phyloP scores from a whole-genome alignment of 1,140 invertebrate species.

The Dysdera silvatica region DNA sequence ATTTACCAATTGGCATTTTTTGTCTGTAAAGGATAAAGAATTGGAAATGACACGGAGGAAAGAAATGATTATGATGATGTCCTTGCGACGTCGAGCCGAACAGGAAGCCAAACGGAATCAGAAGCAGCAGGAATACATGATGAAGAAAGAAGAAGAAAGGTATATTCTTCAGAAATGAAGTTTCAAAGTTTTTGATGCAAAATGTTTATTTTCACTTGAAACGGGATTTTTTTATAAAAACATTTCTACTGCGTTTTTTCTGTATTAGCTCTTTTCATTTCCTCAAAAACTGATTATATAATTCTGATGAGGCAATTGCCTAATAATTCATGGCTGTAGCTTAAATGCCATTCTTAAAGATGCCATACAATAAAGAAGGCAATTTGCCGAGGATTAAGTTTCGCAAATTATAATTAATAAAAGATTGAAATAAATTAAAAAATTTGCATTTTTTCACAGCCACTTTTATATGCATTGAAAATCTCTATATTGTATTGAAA shows the following conservation, averaged over 20 bases:
- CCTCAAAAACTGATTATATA: neutral
- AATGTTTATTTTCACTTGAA: neutral
- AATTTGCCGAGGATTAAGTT: too few species aligned
- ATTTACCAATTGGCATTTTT: neutral
- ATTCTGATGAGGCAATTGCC: too few species aligned
- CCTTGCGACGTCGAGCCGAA: slow-evolving; percentile 73
- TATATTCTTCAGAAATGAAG: neutral
- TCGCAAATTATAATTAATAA: too few species aligned
- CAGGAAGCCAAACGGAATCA: slow-evolving; percentile 62
- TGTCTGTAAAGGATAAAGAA: slow-evolving; percentile 40
- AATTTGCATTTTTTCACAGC: too few species aligned
- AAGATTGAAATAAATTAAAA: too few species aligned
- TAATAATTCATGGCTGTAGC: too few species aligned
- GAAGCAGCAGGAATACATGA: slow-evolving; percentile 66
- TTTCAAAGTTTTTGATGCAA: slow-evolving; percentile 6
- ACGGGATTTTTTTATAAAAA: neutral
- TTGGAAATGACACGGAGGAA: slow-evolving; percentile 86
- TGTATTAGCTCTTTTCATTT: neutral
- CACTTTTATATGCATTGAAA: too few species aligned
- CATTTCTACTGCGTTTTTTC: neutral
- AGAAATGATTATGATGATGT: slow-evolving; percentile 75
- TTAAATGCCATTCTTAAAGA: too few species aligned
- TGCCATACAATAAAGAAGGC: too few species aligned
- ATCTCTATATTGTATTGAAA: too few species aligned
- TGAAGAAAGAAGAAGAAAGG: slow-evolving; percentile 57